Percentiles rank a stretch among this genome's conserved stretches.
phyloP scores from a whole-genome alignment of 2,797 vertebrate genomes.

The Trachops cirrhosus region DNA sequence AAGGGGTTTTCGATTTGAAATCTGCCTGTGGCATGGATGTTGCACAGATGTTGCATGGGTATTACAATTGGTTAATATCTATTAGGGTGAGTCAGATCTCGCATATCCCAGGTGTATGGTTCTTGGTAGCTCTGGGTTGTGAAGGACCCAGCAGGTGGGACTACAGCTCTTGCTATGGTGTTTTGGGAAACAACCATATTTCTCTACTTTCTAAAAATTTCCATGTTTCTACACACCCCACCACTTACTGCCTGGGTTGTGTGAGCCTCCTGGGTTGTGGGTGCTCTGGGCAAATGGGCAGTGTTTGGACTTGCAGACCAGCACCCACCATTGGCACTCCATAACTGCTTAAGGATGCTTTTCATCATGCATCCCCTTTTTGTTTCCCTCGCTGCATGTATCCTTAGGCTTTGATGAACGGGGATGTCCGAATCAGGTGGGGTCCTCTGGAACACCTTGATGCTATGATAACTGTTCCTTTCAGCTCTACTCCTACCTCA shows the following conservation, averaged over 20 bases:
- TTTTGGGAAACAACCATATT: background rate
- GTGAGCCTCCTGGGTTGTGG: background rate
- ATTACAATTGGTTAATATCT: background rate
- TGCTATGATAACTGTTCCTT: no score
- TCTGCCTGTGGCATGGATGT: background rate
- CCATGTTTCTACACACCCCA: background rate
- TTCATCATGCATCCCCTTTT: background rate
- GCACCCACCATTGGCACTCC: rapidly evolving
- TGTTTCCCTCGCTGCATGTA: rapidly evolving
- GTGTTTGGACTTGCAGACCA: no score
- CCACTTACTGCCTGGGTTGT: background rate
- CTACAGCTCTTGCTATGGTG: background rate
- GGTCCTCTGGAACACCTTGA: background rate
- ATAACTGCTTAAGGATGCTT: background rate
- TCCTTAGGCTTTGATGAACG: background rate
- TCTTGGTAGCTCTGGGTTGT: background rate
- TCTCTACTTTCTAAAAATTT: background rate
- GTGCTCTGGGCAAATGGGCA: background rate
- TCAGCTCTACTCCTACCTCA: background rate
- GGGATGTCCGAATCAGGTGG: background rate
- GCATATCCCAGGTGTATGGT: background rate
- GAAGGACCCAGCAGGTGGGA: background rate
- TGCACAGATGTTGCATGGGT: rapidly evolving
- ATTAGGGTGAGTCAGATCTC: background rate
- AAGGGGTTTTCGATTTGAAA: background rate